Evolutionary conservation across 2,888 invertebrate genomes (phyloP), one percentile per base, ranked within the genome.

Genomic region (Drosophila ustulata): DNA sequence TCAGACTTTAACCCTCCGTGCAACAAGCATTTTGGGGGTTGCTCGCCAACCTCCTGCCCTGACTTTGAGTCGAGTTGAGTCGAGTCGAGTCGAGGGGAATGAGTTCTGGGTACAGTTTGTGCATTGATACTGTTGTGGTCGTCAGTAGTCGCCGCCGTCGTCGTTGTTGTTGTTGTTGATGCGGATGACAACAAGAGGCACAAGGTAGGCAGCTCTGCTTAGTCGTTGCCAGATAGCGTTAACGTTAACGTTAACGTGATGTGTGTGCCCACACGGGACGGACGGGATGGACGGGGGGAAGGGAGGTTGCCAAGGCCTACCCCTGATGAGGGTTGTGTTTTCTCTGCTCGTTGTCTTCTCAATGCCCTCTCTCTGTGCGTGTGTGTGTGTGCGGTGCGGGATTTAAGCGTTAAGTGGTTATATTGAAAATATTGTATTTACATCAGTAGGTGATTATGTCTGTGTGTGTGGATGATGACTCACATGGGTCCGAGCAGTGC

Each of bases 61-160:
- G 18, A 28, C 49, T 34, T 11, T 4, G 11, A 39, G 23, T 41
- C 47, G 23, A 41, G 25, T 23, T 25, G 13, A 23, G 11, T 37
- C 37, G 5, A 37, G n/a, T 37, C 2, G 34, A 37, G n/a, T 32
- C 9, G 32, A 32, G 28, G 47, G 34, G 57, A 58, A 41, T 34
- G 46, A 49, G 52, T 41, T 46, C 57, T 45, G 82, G 84, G 90
- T 90, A 90, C 90, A 90, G 90, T 90, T 90, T 80, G 89, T 90
- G 80, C 90, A 90, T 89, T 90, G 90, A 90, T 90, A 90, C 90
- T 90, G 90, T 90, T 90, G 90, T 90, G 88, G 85, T 86, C 73
- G 80, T 64, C 67, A 76, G 78, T 70, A 66, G 80, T 73, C 73
- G 80, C 79, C 82, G 85, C 77, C 72, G 71, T 18, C 2, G 23